A percentile compares a stretch with the other conserved stretches of the same genome.
Evolutionary conservation across 2,888 invertebrate genomes (phyloP).

Genomic region (Leuctra nigra): DNA sequence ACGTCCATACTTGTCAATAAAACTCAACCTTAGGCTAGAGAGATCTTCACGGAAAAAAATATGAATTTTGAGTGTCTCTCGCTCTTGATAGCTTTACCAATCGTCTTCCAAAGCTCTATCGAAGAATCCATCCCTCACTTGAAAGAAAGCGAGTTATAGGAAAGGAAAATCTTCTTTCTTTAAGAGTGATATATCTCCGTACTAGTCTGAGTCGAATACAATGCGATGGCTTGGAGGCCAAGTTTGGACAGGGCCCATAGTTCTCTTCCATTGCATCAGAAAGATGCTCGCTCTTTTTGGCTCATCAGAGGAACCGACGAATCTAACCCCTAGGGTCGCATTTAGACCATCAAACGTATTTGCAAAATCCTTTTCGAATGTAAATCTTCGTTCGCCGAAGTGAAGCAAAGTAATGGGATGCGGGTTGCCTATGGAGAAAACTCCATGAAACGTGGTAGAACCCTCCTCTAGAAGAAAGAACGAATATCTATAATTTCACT

Average conservation of each 20-base stretch:
- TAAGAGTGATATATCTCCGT: background rate
- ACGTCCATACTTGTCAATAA: too few relatives aligned
- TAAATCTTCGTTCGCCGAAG: constrained; percentile 24
- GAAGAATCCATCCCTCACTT: too few relatives aligned
- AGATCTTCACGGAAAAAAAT: too few relatives aligned
- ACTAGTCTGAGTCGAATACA: background rate
- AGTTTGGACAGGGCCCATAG: background rate
- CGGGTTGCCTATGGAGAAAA: constrained; percentile 12
- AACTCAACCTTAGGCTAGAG: too few relatives aligned
- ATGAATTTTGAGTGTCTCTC: too few relatives aligned
- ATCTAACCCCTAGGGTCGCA: constrained; percentile 24
- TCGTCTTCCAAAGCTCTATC: too few relatives aligned
- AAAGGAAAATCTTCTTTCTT: too few relatives aligned
- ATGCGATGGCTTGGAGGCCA: background rate
- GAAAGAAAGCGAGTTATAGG: background rate
- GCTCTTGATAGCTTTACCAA: too few relatives aligned
- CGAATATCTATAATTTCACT: constrained; percentile 13
- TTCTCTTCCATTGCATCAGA: background rate
- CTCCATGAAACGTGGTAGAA: background rate
- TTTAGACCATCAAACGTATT: constrained; percentile 28
- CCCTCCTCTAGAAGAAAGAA: background rate
- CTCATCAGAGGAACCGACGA: constrained; percentile 19
- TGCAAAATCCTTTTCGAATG: constrained; percentile 28
- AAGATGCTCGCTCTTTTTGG: constrained; percentile 12
- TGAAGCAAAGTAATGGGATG: constrained; percentile 26